phyloP scores from a whole-genome alignment of 2,888 invertebrate genomes.

The Hydroisotoma schaefferi region DNA sequence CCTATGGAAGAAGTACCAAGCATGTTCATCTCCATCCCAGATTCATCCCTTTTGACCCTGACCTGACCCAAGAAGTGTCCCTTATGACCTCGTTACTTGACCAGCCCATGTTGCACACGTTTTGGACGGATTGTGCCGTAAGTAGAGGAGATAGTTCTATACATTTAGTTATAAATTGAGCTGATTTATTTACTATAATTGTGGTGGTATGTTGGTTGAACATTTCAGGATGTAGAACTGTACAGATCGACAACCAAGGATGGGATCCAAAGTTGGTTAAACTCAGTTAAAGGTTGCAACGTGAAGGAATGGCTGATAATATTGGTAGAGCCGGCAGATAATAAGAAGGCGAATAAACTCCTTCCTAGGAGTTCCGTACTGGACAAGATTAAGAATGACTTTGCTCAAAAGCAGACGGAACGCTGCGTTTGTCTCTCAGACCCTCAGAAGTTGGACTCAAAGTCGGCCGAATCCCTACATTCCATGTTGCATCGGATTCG shows the following conservation, averaged over 20 bases:
- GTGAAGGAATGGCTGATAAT: conserved; percentile 83
- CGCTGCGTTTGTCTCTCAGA: conserved; percentile 84
- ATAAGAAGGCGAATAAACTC: conserved; percentile 84
- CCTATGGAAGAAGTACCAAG: conserved; percentile 79
- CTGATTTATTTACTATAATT: neutral
- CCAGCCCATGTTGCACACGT: conserved; percentile 87
- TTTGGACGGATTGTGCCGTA: conserved; percentile 92
- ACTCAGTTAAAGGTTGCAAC: conserved; percentile 68
- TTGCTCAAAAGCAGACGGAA: conserved; percentile 80
- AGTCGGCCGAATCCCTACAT: conserved; percentile 86
- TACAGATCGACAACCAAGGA: conserved; percentile 85
- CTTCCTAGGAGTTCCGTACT: conserved; percentile 86
- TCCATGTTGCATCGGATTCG: conserved; percentile 77
- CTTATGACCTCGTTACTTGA: conserved; percentile 61
- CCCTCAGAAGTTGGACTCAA: conserved; percentile 82
- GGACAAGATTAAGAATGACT: conserved; percentile 91
- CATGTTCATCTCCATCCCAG: conserved; percentile 65
- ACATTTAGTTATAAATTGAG: too few relatives aligned
- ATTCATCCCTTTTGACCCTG: conserved; percentile 44
- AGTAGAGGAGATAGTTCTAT: too few relatives aligned
- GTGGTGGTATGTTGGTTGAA: neutral
- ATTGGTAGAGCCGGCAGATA: conserved; percentile 86
- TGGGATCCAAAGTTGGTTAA: conserved; percentile 84
- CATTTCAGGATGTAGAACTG: conserved; percentile 77
- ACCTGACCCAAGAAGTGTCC: conserved; percentile 15